phyloP scores from a whole-genome alignment of 2,888 invertebrate species.

The Fragum whitleyi region DNA sequence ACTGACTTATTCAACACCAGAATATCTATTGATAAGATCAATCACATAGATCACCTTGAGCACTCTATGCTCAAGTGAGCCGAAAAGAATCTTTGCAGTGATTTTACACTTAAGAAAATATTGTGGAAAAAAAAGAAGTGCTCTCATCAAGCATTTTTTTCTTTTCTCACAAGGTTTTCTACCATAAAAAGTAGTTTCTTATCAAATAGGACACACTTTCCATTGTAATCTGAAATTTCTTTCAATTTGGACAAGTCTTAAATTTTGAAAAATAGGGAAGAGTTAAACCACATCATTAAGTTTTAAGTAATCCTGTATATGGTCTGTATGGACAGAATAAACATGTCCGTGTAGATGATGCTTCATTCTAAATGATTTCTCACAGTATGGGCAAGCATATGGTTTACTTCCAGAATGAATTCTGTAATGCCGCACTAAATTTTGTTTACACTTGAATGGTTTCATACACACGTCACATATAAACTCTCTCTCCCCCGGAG shows the following conservation, averaged over 20 bases:
- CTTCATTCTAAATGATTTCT: constrained; percentile 18
- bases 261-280: too few species aligned
- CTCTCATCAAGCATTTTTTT: neutral
- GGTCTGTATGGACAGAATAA: neutral
- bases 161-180: constrained; percentile 1
- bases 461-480: constrained; percentile 18
- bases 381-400: constrained; percentile 16
- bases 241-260: too few species aligned
- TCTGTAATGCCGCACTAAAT: constrained; percentile 10
- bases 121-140: neutral
- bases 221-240: too few species aligned
- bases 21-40: too few species aligned
- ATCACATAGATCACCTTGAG: too few species aligned
- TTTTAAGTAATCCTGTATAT: neutral
- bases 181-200: too few species aligned
- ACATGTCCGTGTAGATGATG: constrained; percentile 14
- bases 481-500: constrained; percentile 7
- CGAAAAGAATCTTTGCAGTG: too few species aligned
- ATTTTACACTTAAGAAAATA: neutral
- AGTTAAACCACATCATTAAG: neutral
- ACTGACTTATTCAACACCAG: too few species aligned
- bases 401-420: constrained; percentile 35
- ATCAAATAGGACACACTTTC: too few species aligned
- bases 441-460: constrained; percentile 24
- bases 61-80: too few species aligned